Evolutionary conservation across 2,113 vertebrate genomes (phyloP).

Genomic region (Trichomycterus rosablanca): DNA sequence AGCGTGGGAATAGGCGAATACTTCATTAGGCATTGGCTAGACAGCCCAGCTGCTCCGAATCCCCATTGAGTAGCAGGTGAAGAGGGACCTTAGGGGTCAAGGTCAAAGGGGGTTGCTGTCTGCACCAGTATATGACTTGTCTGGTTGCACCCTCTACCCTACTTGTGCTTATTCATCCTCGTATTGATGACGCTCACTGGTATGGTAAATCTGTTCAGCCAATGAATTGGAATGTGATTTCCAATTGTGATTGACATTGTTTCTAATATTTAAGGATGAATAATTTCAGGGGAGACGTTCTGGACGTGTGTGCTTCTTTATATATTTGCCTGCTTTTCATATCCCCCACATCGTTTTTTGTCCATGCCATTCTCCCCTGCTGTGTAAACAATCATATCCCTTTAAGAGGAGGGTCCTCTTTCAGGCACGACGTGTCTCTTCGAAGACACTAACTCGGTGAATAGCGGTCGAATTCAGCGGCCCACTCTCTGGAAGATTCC

Average conservation of each 20-base stretch:
- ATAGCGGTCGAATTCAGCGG: constrained; percentile 46
- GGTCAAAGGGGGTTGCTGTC: constrained; percentile 65
- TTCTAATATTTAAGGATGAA: too few species aligned
- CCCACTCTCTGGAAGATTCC: constrained; percentile 55
- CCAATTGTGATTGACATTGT: too few species aligned
- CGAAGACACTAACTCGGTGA: constrained; percentile 53
- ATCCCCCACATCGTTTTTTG: constrained; percentile 14
- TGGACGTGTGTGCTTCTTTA: too few species aligned
- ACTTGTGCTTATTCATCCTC: constrained; percentile 60
- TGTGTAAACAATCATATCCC: constrained; percentile 58
- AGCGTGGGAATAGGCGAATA: constrained; percentile 65
- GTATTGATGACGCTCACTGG: not conserved
- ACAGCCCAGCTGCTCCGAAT: constrained; percentile 73
- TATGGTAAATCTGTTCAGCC: too few species aligned
- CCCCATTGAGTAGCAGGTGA: constrained; percentile 69
- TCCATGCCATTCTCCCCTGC: constrained; percentile 28
- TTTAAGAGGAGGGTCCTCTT: constrained; percentile 62
- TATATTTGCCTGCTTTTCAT: too few species aligned
- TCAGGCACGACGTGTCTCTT: constrained; percentile 38
- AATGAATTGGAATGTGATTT: not conserved
- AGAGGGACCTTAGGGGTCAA: constrained; percentile 69
- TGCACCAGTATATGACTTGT: constrained; percentile 47
- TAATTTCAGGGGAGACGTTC: too few species aligned
- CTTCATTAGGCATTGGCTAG: constrained; percentile 61
- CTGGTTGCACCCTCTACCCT: constrained; percentile 46